phyloP scores from a whole-genome alignment of 2,888 invertebrate genomes.

The Amphimallon solstitiale region DNA sequence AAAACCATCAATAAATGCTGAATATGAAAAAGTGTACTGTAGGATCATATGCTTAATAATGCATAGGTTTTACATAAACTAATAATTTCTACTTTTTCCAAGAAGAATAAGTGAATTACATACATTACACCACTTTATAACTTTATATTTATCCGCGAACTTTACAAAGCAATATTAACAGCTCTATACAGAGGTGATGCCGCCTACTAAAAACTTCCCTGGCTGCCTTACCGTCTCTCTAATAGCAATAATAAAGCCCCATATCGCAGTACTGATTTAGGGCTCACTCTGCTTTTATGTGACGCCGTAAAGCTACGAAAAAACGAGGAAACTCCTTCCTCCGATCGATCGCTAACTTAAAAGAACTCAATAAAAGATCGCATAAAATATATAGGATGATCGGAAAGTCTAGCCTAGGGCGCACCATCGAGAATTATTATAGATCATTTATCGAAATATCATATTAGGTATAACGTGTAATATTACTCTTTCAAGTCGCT shows the following conservation, averaged over 20 bases:
- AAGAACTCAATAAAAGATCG: conserved; percentile 22
- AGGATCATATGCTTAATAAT: too few species aligned
- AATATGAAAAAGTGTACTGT: too few species aligned
- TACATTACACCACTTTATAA: conserved; percentile 1
- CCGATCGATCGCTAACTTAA: background rate
- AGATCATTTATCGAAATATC: conserved; percentile 20
- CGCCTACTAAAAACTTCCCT: background rate
- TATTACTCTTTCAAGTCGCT: conserved; percentile 7
- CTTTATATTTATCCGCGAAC: conserved; percentile 25
- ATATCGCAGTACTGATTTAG: conserved; percentile 21
- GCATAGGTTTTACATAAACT: too few species aligned
- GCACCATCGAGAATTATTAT: conserved; percentile 27
- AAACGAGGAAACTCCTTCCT: conserved; percentile 9
- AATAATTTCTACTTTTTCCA: background rate
- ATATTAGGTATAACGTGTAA: conserved; percentile 8
- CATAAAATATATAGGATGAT: conserved; percentile 23
- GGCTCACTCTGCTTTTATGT: conserved; percentile 16
- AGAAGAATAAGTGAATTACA: conserved; percentile 2
- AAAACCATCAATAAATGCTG: too few species aligned
- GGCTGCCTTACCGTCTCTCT: conserved; percentile 26
- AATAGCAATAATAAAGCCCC: conserved; percentile 24
- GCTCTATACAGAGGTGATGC: background rate
- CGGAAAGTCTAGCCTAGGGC: conserved; percentile 6
- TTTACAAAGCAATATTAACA: conserved; percentile 18
- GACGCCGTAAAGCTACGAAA: conserved; percentile 22